Conservation (phyloP, 2,113 vertebrate species). For the Melanostigma gelatinosum region DNA sequence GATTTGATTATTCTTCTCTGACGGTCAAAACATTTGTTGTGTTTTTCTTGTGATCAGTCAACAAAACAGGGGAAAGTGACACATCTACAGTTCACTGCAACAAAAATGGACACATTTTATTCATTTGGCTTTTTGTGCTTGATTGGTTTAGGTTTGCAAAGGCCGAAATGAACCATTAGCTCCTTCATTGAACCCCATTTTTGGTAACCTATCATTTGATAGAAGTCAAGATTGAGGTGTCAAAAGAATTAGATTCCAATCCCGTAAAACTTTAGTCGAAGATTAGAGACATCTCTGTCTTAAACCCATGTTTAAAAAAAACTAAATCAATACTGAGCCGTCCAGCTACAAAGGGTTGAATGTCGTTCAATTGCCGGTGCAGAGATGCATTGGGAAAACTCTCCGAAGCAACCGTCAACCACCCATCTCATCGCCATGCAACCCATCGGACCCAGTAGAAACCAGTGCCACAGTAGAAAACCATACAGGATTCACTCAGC, state of each 20-base stretch:
- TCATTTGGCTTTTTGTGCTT: not conserved
- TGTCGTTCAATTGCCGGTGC: not conserved
- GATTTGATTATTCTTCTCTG: not conserved
- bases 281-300: not conserved
- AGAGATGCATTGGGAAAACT: slow-evolving; percentile 26
- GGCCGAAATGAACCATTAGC: not conserved
- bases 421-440: slow-evolving; percentile 42
- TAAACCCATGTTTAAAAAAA: not conserved
- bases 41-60: not conserved
- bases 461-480: slow-evolving; percentile 77
- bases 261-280: not conserved
- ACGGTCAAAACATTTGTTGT: not conserved
- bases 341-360: slow-evolving; percentile 25
- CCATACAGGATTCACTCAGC: slow-evolving; percentile 78
- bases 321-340: no score
- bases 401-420: slow-evolving; percentile 42
- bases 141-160: not conserved
- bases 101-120: not conserved
- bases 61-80: not conserved
- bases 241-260: not conserved
- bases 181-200: not conserved
- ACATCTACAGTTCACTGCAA: not conserved
- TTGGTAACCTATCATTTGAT: not conserved
- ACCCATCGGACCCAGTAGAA: slow-evolving; percentile 65
- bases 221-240: not conserved